Evolutionary conservation across 2,797 vertebrate species (phyloP).

Genomic region (Manis crassicaudata): DNA sequence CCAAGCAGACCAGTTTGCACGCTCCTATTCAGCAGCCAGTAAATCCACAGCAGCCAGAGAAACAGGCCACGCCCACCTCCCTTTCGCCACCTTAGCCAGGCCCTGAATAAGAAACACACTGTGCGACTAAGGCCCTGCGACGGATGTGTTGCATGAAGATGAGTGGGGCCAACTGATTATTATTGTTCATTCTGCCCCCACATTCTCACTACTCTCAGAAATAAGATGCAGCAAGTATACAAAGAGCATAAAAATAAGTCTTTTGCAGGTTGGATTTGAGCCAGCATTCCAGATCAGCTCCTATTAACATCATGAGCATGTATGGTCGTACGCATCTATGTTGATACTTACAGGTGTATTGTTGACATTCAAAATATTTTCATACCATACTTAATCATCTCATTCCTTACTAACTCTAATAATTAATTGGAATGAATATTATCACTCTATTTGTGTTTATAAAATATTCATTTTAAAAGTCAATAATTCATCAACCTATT

Average conservation of each 20-base stretch:
- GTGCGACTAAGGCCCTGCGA: rapidly evolving
- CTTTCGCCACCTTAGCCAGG: rapidly evolving
- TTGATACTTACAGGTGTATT: background rate
- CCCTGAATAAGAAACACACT: rapidly evolving
- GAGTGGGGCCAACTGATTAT: no score
- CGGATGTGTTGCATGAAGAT: rapidly evolving
- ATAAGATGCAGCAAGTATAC: rapidly evolving
- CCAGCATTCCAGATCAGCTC: rapidly evolving
- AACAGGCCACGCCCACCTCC: rapidly evolving
- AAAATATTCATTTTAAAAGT: background rate
- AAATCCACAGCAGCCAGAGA: background rate
- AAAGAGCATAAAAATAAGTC: background rate
- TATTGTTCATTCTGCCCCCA: rapidly evolving
- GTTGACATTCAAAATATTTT: background rate
- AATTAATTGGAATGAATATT: background rate
- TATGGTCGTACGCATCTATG: rapidly evolving
- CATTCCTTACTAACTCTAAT: background rate
- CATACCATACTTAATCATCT: background rate
- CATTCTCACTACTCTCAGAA: background rate
- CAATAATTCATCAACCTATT: background rate
- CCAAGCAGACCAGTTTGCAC: rapidly evolving
- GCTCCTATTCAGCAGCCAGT: rapidly evolving
- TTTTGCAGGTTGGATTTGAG: background rate
- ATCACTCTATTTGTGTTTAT: background rate
- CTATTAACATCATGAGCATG: rapidly evolving